These are phyloP conservation scores for Paragorgia papillata DNA, from an alignment of 92 coral and sea anemone species.

Conservation along the genomic window DNA sequence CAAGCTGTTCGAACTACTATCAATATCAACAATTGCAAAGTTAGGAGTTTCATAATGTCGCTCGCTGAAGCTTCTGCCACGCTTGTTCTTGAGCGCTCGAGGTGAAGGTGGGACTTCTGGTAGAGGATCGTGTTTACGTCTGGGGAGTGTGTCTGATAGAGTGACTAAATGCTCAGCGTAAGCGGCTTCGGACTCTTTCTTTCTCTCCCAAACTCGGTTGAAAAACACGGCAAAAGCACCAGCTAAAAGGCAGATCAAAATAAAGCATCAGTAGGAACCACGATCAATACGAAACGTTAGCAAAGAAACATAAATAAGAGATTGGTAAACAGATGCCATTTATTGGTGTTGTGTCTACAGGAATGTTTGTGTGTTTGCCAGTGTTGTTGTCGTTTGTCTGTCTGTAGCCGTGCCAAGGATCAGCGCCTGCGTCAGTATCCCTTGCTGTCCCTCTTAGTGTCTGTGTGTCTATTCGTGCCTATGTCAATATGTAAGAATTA, in stretches of 20 bases:
- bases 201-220: slow-evolving; percentile 94
- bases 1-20: slow-evolving; percentile 24
- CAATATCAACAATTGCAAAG: not conserved
- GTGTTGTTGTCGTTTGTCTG: no score
- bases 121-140: slow-evolving; percentile 76
- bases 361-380: no score
- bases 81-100: slow-evolving; percentile 31
- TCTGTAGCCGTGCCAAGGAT: no score
- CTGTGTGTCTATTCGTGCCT: no score
- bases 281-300: no score
- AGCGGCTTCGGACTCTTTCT: slow-evolving; percentile 79
- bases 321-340: no score
- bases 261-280: no score
- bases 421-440: no score
- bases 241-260: slow-evolving; percentile 45
- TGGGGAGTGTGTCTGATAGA: slow-evolving; percentile 55
- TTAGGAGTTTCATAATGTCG: slow-evolving; percentile 65
- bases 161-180: slow-evolving; percentile 65
- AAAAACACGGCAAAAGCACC: slow-evolving; percentile 94
- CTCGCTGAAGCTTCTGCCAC: slow-evolving; percentile 70
- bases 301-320: no score
- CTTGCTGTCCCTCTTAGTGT: no score
- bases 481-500: no score
- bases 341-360: no score
- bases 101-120: slow-evolving; percentile 71